Conservation (phyloP, 2,888 invertebrate genomes). For the Dendrolimus houi region DNA sequence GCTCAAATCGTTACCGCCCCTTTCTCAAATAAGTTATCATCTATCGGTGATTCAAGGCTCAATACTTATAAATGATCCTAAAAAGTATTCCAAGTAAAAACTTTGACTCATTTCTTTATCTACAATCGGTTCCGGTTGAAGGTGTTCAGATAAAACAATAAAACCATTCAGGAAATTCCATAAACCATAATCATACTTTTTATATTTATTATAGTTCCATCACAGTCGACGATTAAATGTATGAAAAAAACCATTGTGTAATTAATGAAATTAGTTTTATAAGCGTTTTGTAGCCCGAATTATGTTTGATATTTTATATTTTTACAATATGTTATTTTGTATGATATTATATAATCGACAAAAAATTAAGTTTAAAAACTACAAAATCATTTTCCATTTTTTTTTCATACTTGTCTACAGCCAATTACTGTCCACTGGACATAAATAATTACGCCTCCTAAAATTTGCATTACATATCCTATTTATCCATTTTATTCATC, state of each 20-base stretch:
- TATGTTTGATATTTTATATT: not conserved
- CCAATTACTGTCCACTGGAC: no score
- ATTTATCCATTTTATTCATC: no score
- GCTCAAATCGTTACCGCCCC: no score
- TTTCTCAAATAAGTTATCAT: no score
- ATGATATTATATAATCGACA: no score
- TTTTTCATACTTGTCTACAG: no score
- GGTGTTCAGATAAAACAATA: constrained; percentile 12
- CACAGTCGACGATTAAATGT: not conserved
- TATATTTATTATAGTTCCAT: not conserved
- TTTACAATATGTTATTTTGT: not conserved
- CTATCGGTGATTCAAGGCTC: no score
- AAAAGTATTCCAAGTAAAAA: not conserved
- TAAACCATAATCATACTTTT: constrained; percentile 10
- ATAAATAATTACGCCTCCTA: no score
- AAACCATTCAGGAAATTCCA: constrained; percentile 16
- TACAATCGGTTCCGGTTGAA: constrained; percentile 15
- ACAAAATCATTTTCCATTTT: no score
- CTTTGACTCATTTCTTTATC: not conserved
- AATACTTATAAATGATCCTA: no score
- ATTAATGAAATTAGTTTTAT: not conserved
- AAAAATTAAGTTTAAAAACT: no score
- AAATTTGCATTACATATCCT: no score
- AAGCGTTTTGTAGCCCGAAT: not conserved
- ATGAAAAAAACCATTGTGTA: not conserved